A percentile compares a stretch with the other conserved stretches of the same genome.
These are phyloP conservation scores for Ectemnius continuus DNA, from an alignment of 2,888 invertebrate genomes.

Conservation along the genomic window DNA sequence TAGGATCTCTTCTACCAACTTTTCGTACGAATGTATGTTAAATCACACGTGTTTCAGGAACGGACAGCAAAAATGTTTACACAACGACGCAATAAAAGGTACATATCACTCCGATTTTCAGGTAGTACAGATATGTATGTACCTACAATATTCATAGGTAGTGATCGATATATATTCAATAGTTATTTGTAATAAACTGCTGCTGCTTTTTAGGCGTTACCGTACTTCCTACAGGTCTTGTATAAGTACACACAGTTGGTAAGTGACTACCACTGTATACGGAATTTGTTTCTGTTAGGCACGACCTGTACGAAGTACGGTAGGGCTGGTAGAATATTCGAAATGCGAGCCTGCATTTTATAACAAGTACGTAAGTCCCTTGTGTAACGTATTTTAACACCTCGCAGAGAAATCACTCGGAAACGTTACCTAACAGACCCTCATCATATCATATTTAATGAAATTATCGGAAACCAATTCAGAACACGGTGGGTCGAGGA, in stretches of 20 bases:
- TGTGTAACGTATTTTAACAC: conserved; percentile 31
- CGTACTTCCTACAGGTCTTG: conserved; percentile 66
- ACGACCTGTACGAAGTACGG: conserved; percentile 66
- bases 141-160: not conserved
- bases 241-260: conserved; percentile 60
- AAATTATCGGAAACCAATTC: not conserved
- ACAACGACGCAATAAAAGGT: conserved; percentile 79
- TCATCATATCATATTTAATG: conserved; percentile 2
- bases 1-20: not conserved
- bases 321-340: conserved; percentile 61
- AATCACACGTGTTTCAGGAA: conserved; percentile 68
- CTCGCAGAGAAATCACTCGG: conserved; percentile 15
- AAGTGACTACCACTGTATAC: conserved; percentile 57
- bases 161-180: conserved; percentile 37
- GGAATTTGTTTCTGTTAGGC: conserved; percentile 57
- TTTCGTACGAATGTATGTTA: conserved; percentile 33
- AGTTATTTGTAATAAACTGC: conserved; percentile 55
- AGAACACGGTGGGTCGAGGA: not conserved
- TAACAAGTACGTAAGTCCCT: conserved; percentile 54
- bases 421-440: not conserved
- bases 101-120: conserved; percentile 43
- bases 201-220: conserved; percentile 64
- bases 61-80: conserved; percentile 73
- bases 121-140: conserved; percentile 1
- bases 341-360: conserved; percentile 51